Evolutionary conservation across 1,140 invertebrate genomes (phyloP), one percentile per base, ranked within the genome.

Genomic region (Leptinotarsa texana): DNA sequence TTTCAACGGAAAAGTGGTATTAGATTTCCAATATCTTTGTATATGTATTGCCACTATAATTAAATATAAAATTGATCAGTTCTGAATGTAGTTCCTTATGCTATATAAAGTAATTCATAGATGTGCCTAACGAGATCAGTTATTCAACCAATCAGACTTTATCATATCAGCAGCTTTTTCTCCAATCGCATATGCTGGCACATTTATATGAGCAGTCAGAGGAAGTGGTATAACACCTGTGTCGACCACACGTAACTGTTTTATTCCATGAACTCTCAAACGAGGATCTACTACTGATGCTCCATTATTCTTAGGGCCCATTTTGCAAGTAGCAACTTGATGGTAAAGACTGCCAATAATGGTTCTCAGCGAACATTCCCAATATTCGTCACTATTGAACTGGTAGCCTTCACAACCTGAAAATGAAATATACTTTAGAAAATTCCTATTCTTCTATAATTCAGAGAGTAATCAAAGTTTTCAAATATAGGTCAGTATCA

Each of bases 211-310:
- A 17, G 89, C 89, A 1, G 86, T 88, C 13, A 91, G 86, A 24
- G 93, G 88, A 5, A 85, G 85, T 0, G 94, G 94, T 85, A 95
- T 93, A 0, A 96, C 86, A 63, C 93, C 93, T 48, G 89, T 90
- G 84, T 96, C 94, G 0, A 89, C 90, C 1, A 95, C 92, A 49
- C 94, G 86, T 33, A 96, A 84, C 27, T 88, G 88, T 21, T 86
- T 82, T 1, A 94, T 82, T 0, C 93, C 93, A 75, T 93, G 85
- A 0, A 96, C 91, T 81, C 86, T 89, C 2, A 96, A 84, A 68
- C 91, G 83, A 0, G 90, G 88, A 83, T 93, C 90, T 0, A 96
- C 94, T 0, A 96, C 93, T 1, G 93, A 91, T 48, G 86, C 82
- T 3, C 85, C 80, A 84, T 95, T 93, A 1, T 78, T 82, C 1